These are phyloP conservation scores for Epinephelus coioides DNA, from an alignment of 2,797 vertebrate species.

Conservation along the genomic window DNA sequence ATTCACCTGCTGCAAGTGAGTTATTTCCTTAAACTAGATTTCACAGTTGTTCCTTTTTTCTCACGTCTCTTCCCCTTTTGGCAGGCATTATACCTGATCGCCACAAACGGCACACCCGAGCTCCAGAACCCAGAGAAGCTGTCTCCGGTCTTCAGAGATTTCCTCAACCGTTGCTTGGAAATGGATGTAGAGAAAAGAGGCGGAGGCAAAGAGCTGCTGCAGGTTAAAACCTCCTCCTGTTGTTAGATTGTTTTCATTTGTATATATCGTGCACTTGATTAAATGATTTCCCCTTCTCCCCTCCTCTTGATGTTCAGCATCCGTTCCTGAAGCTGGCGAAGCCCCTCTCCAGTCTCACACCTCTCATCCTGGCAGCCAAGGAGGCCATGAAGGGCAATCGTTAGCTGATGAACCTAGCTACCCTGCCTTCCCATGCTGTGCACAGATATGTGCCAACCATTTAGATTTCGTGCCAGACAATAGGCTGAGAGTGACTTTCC, in stretches of 20 bases:
- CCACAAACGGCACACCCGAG: constrained; percentile 97
- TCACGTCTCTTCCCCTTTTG: constrained; percentile 21
- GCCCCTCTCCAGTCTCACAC: constrained; percentile 97
- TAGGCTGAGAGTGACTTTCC: constrained; percentile 75
- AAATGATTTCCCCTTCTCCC: not conserved
- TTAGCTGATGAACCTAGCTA: constrained; percentile 79
- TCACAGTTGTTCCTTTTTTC: constrained; percentile 8
- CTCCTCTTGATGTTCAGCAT: constrained; percentile 85
- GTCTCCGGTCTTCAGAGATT: constrained; percentile 96
- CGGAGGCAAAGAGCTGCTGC: constrained; percentile 95
- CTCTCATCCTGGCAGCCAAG: constrained; percentile 98
- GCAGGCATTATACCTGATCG: constrained; percentile 97
- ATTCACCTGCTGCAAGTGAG: not conserved
- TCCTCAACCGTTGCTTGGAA: constrained; percentile 96
- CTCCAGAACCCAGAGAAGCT: constrained; percentile 98
- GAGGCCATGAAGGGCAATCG: constrained; percentile 99
- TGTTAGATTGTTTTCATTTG: not conserved
- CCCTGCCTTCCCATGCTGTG: constrained; percentile 76
- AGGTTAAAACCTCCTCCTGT: constrained; percentile 82
- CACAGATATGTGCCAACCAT: constrained; percentile 76
- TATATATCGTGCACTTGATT: not conserved
- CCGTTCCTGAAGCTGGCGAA: constrained; percentile 99
- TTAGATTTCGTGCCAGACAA: constrained; percentile 82
- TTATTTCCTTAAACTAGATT: constrained; percentile 10
- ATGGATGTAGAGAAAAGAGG: constrained; percentile 99